Evolutionary conservation across 1,140 invertebrate species (phyloP), one percentile per base, ranked within the genome.

Genomic region (Tenebrio molitor): DNA sequence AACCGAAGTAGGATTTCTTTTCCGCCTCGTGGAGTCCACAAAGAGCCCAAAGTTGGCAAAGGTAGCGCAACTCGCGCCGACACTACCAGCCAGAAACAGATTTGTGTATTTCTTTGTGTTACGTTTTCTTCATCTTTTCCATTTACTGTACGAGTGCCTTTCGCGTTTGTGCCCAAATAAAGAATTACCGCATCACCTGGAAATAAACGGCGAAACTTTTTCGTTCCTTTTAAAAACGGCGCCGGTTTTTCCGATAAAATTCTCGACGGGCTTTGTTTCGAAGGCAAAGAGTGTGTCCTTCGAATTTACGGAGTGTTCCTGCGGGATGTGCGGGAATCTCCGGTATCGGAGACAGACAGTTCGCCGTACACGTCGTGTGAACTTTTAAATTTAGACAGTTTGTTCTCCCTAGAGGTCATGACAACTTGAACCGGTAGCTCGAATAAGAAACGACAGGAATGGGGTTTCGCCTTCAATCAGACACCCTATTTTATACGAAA

Each of bases 341-440:
- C 23, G 39, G 63, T 65, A 23, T 29, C 25, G 23, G 50, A 29
- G 50, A 65, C 50, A 72, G 16, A 14, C 21, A 17, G 69, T 70
- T 14, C 33, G 16, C 25, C 33, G 16, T 34, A 1, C 16, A 64
- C 50, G 34, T 65, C 19, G 39, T 46, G 64, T 67, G 62, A 72
- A 72, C 70, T 72, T 66, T 66, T 72, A 72, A 72, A 72, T 72
- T 72, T 72, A 64, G 62, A 66, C 62, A 46, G 70, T 72, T 72
- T 66, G 10, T 33, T 42, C 1, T 36, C 25, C 70, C 42, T 19
- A 21, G 17, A 42, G 62, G 39, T 16, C 64, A 25, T 12, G 21
- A 44, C 64, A 67, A 67, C 34, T 67, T 44, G 25, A 64, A 64
- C 58, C 36, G 36, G 12, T n/a, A 39, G 3, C 12, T 39, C 36